These are phyloP conservation scores for Acanthosepion esculentum DNA, from an alignment of 2,888 invertebrate genomes.

Conservation along the genomic window DNA sequence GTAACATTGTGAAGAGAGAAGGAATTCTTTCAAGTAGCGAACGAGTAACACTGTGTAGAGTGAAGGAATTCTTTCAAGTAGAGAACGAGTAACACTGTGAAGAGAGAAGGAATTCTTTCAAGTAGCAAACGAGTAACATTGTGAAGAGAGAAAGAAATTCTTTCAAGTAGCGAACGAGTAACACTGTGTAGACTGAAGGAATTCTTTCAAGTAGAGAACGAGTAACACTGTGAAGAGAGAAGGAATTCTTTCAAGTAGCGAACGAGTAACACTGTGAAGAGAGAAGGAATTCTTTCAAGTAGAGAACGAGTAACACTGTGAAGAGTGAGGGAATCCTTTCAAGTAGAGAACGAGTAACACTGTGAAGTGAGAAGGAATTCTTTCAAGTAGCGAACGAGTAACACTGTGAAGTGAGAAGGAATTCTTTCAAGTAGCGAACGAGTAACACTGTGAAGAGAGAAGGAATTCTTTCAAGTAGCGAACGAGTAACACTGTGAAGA, in stretches of 20 bases:
- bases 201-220: not conserved
- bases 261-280: no score
- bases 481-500: not conserved
- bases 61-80: no score
- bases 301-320: not conserved
- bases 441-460: constrained; percentile 63
- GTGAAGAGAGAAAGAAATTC: no score
- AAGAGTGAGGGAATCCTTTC: no score
- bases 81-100: no score
- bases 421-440: no score
- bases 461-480: not conserved
- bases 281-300: constrained; percentile 10
- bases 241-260: no score
- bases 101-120: constrained; percentile 16
- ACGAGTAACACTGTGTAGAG: not conserved
- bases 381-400: not conserved
- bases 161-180: no score
- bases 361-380: constrained; percentile 55
- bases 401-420: no score
- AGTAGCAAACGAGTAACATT: not conserved
- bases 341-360: no score
- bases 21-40: not conserved
- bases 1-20: constrained; percentile 58
- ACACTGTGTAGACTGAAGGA: constrained; percentile 60
- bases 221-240: not conserved